Evolutionary conservation across 2,113 vertebrate species (phyloP).

Genomic region (Microcebus jonahi): DNA sequence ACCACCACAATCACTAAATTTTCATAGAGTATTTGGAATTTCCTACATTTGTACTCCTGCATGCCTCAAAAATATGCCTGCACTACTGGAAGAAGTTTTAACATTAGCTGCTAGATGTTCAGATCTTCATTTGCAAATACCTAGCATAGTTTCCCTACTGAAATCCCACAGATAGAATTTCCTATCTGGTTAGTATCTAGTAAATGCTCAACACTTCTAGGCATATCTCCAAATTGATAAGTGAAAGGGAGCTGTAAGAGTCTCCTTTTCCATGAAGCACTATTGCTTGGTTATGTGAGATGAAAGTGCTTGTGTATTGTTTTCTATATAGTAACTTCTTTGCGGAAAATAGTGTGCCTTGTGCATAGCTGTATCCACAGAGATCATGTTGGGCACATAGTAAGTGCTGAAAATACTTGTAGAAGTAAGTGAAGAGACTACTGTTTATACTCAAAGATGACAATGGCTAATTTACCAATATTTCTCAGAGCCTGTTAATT

Average conservation of each 20-base stretch:
- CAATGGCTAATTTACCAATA: neutral
- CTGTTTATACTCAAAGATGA: neutral
- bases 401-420: neutral
- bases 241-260: constrained; percentile 18
- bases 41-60: neutral
- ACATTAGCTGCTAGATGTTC: neutral
- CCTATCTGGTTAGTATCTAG: neutral
- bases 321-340: neutral
- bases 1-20: neutral
- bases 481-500: neutral
- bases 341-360: neutral
- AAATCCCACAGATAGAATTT: neutral
- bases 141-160: neutral
- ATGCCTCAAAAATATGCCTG: neutral
- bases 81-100: neutral
- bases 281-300: constrained; percentile 18
- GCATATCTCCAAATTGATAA: neutral
- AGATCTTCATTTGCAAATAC: constrained; percentile 21
- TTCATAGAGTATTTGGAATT: neutral
- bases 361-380: neutral
- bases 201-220: neutral
- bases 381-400: neutral
- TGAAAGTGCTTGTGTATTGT: neutral
- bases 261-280: neutral
- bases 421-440: neutral